phyloP scores from a whole-genome alignment of 2,888 invertebrate species.

The Slavum lentiscoides region DNA sequence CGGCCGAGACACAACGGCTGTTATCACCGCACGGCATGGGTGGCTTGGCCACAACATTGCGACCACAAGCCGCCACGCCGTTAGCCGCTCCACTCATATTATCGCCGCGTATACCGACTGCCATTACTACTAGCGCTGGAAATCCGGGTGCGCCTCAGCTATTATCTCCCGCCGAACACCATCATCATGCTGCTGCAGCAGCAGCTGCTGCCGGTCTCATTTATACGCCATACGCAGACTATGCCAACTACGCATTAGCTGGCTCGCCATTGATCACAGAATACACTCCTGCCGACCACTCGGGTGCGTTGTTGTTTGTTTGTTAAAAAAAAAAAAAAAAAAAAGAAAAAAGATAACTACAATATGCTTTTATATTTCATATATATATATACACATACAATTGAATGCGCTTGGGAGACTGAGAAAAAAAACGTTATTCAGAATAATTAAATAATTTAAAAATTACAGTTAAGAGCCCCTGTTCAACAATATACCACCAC shows the following conservation, averaged over 20 bases:
- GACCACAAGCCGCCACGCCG: slow-evolving; percentile 72
- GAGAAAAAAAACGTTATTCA: slow-evolving; percentile 37
- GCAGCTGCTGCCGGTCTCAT: slow-evolving; percentile 82
- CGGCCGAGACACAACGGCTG: slow-evolving; percentile 77
- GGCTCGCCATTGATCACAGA: slow-evolving; percentile 81
- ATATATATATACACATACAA: slow-evolving; percentile 6
- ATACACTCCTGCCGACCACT: slow-evolving; percentile 80
- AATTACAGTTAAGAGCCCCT: slow-evolving; percentile 34
- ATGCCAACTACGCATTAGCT: slow-evolving; percentile 83
- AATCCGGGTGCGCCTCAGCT: slow-evolving; percentile 69
- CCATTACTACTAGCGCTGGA: slow-evolving; percentile 73
- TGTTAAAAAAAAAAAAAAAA: slow-evolving; percentile 59
- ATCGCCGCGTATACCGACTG: slow-evolving; percentile 78
- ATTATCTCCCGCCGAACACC: slow-evolving; percentile 61
- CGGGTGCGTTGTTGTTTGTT: slow-evolving; percentile 92
- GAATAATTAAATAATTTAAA: slow-evolving; percentile 33
- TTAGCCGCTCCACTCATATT: slow-evolving; percentile 90
- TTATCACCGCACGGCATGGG: slow-evolving; percentile 65
- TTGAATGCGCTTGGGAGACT: slow-evolving; percentile 49
- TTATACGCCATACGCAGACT: slow-evolving; percentile 81
- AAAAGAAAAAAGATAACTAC: not conserved
- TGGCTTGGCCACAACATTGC: slow-evolving; percentile 69
- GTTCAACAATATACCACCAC: slow-evolving; percentile 13
- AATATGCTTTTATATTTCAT: slow-evolving; percentile 7
- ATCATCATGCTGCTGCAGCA: slow-evolving; percentile 58